Percentiles rank a stretch among this genome's conserved stretches.
These are phyloP conservation scores for Otus sunia DNA, from an alignment of 2,113 vertebrate species.

Conservation along the genomic window DNA sequence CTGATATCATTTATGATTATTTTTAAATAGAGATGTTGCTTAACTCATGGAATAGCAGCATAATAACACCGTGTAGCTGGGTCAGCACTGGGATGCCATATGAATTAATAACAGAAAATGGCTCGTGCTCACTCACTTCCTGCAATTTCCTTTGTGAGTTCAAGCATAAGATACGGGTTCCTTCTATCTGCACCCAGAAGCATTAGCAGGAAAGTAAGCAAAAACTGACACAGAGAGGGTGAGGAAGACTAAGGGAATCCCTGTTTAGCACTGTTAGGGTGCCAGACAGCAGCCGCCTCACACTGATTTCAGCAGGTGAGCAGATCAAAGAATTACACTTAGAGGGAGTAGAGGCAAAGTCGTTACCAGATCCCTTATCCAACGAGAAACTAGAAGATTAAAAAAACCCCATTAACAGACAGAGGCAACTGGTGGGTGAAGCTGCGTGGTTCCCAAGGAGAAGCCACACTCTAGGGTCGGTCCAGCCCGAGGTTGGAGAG, in stretches of 20 bases:
- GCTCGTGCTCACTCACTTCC: slow-evolving; percentile 46
- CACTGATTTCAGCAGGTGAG: background rate
- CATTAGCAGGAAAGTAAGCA: background rate
- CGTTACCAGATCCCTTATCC: background rate
- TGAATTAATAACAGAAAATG: slow-evolving; percentile 54
- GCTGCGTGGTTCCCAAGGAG: background rate
- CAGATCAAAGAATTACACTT: background rate
- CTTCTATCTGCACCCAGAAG: background rate
- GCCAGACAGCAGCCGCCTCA: background rate
- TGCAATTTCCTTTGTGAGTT: slow-evolving; percentile 46
- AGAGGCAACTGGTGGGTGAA: background rate
- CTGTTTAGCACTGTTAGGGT: background rate
- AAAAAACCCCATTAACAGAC: background rate
- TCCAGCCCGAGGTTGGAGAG: accelerated
- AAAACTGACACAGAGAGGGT: background rate
- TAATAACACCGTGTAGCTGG: background rate
- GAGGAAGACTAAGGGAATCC: background rate
- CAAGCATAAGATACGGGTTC: background rate
- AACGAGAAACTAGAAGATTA: background rate
- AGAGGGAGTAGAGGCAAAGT: background rate
- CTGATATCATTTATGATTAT: slow-evolving; percentile 6
- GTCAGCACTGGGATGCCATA: slow-evolving; percentile 18
- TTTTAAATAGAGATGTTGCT: slow-evolving; percentile 48
- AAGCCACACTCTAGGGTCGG: accelerated
- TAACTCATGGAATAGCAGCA: background rate